A percentile compares a stretch with the other conserved stretches of the same genome.
Evolutionary conservation across 2,797 vertebrate genomes (phyloP).

Genomic region (Craterocephalus amniculus): DNA sequence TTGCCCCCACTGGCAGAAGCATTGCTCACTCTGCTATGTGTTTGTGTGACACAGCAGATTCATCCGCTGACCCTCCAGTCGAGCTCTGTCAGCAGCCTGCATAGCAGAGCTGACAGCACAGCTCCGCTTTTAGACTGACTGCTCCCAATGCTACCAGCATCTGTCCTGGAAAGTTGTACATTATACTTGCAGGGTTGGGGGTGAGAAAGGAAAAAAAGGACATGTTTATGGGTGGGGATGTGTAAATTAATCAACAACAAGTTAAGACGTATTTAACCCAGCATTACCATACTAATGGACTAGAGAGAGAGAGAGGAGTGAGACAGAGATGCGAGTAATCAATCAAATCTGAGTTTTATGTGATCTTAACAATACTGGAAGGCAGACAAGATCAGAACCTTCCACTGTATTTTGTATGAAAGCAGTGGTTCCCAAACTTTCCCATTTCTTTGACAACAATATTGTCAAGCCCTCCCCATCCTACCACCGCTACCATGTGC

Average conservation of each 20-base stretch:
- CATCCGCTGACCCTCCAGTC: conserved; percentile 51
- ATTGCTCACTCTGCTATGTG: conserved; percentile 34
- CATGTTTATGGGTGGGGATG: conserved; percentile 35
- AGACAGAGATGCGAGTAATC: conserved; percentile 38
- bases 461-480: no score
- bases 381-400: conserved; percentile 18
- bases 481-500: no score
- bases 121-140: conserved; percentile 19
- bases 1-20: conserved; percentile 19
- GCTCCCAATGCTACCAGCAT: conserved; percentile 16
- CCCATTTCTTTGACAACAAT: no score
- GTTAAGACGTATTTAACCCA: conserved; percentile 67
- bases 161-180: conserved; percentile 30
- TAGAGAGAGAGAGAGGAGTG: conserved; percentile 27
- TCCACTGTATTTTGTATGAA: conserved; percentile 5
- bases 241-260: conserved; percentile 59
- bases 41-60: conserved; percentile 50
- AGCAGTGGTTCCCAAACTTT: background rate
- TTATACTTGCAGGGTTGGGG: background rate
- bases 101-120: conserved; percentile 43
- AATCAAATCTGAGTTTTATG: conserved; percentile 52
- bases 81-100: conserved; percentile 48
- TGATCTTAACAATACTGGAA: conserved; percentile 17
- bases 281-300: conserved; percentile 68
- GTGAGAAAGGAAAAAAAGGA: background rate